These are phyloP conservation scores for Distichodus sexfasciatus DNA, from an alignment of 2,797 vertebrate species.

Conservation along the genomic window DNA sequence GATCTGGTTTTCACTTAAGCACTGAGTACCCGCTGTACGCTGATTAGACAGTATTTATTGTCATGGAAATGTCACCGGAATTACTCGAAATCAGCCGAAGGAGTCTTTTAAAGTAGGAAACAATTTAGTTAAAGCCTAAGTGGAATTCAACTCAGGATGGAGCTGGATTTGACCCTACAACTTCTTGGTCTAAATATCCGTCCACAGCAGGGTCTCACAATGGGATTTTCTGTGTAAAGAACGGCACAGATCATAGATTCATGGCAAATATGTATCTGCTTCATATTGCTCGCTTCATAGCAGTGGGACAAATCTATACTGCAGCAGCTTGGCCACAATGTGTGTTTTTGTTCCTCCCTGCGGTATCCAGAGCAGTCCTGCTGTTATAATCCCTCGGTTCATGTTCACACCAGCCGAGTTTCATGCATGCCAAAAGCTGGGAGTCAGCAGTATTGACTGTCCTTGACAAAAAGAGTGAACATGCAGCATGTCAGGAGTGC, in stretches of 20 bases:
- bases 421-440: constrained; percentile 24
- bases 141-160: too few species aligned
- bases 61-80: too few species aligned
- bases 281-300: neutral
- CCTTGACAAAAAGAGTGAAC: neutral
- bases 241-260: neutral
- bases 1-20: too few species aligned
- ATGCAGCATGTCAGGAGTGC: neutral
- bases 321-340: constrained; percentile 33
- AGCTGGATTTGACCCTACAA: too few species aligned
- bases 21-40: too few species aligned
- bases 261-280: neutral
- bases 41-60: too few species aligned
- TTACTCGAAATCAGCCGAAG: too few species aligned
- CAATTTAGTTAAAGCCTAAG: too few species aligned
- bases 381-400: constrained; percentile 37
- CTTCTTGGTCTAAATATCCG: too few species aligned
- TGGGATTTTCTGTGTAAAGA: too few species aligned
- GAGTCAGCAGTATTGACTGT: constrained; percentile 9
- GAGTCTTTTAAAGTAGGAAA: too few species aligned
- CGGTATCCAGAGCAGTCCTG: constrained; percentile 20
- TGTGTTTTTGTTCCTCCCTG: constrained; percentile 22
- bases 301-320: constrained; percentile 26
- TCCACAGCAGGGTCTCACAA: too few species aligned
- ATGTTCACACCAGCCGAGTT: constrained; percentile 22